Evolutionary conservation across 92 coral and sea anemone species (phyloP).

Genomic region (Porites evermanni): DNA sequence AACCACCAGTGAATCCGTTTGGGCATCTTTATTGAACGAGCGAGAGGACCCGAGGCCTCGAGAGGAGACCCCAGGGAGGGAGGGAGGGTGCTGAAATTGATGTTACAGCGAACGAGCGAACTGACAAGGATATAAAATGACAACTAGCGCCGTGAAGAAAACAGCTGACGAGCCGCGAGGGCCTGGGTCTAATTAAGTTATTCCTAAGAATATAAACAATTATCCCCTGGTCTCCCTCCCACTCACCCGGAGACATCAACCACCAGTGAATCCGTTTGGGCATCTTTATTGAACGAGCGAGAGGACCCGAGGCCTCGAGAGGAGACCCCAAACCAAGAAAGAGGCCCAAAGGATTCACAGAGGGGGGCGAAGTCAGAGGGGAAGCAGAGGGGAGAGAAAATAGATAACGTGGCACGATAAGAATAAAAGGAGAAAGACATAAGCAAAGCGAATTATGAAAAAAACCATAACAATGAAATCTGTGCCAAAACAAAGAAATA

Average conservation of each 20-base stretch:
- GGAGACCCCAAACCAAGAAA: slow-evolving; percentile 28
- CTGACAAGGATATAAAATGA: no score
- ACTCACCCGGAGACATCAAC: slow-evolving; percentile 15
- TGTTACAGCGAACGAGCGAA: no score
- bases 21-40: slow-evolving; percentile 15
- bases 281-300: slow-evolving; percentile 9
- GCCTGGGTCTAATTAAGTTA: slow-evolving; percentile 7
- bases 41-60: slow-evolving; percentile 9
- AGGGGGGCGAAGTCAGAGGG: background rate
- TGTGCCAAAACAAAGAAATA: no score
- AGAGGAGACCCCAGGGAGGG: slow-evolving; percentile 21
- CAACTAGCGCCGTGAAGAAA: no score
- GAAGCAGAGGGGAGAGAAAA: background rate
- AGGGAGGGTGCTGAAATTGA: no score
- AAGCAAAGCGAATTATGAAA: no score
- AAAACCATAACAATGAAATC: no score
- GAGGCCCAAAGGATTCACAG: slow-evolving; percentile 23
- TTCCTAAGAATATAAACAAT: background rate
- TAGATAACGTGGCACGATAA: background rate
- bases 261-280: slow-evolving; percentile 22
- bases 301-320: slow-evolving; percentile 10
- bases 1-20: slow-evolving; percentile 18
- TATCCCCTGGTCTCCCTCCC: slow-evolving; percentile 3
- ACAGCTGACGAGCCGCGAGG: background rate
- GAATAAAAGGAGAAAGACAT: no score